phyloP scores from a whole-genome alignment of 35 echinoderm and acorn worm genomes.

The Ophiothrix spiculata region DNA sequence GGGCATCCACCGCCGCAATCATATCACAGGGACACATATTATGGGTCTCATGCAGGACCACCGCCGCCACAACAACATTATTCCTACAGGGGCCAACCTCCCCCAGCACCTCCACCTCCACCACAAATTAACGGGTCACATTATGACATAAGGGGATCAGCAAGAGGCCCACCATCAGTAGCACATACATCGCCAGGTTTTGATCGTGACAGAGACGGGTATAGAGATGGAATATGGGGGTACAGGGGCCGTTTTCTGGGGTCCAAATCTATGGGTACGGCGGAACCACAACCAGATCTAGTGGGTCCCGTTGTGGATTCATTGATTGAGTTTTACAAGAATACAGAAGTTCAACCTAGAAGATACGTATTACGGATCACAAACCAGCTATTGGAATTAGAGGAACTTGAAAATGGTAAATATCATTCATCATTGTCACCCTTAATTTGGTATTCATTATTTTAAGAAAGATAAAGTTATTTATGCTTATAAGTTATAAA shows the following conservation, averaged over 20 bases:
- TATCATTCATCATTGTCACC: background rate
- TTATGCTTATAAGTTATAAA: too few relatives aligned
- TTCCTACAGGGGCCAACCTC: background rate
- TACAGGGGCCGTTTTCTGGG: background rate
- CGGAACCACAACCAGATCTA: background rate
- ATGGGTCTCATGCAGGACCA: background rate
- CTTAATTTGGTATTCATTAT: too few relatives aligned
- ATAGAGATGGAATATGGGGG: background rate
- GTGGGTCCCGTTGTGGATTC: background rate
- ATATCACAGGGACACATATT: background rate
- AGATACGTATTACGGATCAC: background rate
- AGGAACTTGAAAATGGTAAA: slow-evolving; percentile 8
- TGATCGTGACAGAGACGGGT: background rate
- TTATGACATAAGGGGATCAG: background rate
- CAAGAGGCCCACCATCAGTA: background rate
- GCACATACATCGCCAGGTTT: background rate
- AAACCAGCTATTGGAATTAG: background rate
- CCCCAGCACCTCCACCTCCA: background rate
- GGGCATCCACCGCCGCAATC: background rate
- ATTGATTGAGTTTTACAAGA: background rate
- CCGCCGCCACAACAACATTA: background rate
- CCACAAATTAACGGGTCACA: background rate
- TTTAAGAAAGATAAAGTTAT: too few relatives aligned
- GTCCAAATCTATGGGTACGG: background rate
- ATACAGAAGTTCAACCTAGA: background rate